Conservation (phyloP, 2,888 invertebrate species). For the Luffia ferchaultella region DNA sequence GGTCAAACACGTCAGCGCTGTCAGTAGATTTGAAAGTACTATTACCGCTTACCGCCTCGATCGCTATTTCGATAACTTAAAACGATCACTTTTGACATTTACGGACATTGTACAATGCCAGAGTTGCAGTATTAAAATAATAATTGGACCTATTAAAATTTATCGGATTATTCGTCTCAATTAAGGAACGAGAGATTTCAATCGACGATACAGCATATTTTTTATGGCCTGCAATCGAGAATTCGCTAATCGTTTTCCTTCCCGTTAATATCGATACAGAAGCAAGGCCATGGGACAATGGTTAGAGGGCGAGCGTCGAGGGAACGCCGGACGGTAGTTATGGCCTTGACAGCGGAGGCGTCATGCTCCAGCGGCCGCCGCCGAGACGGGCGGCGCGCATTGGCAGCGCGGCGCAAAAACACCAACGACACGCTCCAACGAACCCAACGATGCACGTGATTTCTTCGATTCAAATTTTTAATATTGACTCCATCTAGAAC, state of each 20-base stretch:
- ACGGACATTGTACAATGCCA: neutral
- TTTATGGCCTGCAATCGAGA: too few relatives aligned
- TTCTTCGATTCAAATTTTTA: too few relatives aligned
- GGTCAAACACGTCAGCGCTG: neutral
- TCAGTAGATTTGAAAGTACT: neutral
- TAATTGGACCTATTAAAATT: too few relatives aligned
- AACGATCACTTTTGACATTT: neutral
- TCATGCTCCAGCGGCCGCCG: constrained; percentile 22
- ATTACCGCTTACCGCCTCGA: neutral
- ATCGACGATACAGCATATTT: too few relatives aligned
- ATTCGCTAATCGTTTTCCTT: too few relatives aligned
- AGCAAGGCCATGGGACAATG: constrained; percentile 28
- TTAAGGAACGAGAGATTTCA: too few relatives aligned
- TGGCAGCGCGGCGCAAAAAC: constrained; percentile 27
- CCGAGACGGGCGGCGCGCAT: constrained; percentile 3
- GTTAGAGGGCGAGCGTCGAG: constrained; percentile 28
- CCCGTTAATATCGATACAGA: too few relatives aligned
- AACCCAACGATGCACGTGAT: neutral
- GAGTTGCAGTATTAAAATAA: neutral
- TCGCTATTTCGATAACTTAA: neutral
- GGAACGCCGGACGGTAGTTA: constrained; percentile 32
- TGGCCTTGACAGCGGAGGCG: constrained; percentile 44
- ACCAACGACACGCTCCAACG: constrained; percentile 35
- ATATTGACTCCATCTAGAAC: too few relatives aligned
- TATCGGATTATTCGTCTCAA: too few relatives aligned